Evolutionary conservation across 2,113 vertebrate genomes (phyloP).

Genomic region (Trochalopteron elliotii): DNA sequence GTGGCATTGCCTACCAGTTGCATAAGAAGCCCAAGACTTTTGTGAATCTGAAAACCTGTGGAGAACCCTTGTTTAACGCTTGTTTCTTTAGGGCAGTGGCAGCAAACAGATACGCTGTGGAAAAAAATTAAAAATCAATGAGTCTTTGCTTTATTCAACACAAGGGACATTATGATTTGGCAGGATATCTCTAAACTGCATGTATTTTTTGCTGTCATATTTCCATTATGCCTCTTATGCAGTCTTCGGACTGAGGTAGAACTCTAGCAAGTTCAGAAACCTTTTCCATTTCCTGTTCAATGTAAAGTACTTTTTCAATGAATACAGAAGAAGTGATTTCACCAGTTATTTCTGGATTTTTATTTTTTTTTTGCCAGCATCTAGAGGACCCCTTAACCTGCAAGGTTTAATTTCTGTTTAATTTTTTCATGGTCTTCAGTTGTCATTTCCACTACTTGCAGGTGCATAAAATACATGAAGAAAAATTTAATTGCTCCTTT

Average conservation of each 20-base stretch:
- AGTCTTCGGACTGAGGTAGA: neutral
- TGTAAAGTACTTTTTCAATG: neutral
- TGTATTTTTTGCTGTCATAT: neutral
- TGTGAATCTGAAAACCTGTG: neutral
- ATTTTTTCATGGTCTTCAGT: neutral
- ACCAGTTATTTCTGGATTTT: neutral
- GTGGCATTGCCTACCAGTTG: neutral
- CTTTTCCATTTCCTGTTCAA: neutral
- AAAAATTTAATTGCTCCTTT: constrained; percentile 23
- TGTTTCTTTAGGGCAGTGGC: neutral
- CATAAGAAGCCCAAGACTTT: neutral
- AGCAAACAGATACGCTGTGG: neutral
- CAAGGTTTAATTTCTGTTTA: neutral
- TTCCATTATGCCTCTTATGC: neutral
- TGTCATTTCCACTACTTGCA: neutral
- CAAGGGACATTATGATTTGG: neutral
- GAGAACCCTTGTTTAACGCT: neutral
- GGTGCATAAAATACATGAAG: neutral
- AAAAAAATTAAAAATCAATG: neutral
- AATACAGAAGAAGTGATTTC: neutral
- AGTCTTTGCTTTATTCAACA: neutral
- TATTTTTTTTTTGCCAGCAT: neutral
- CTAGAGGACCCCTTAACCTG: neutral
- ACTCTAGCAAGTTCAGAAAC: neutral
- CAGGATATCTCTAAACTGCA: neutral